Base-by-base conservation (phyloP, 2,113 vertebrate species). In the Mesoclemmys tuberculata region DNA sequence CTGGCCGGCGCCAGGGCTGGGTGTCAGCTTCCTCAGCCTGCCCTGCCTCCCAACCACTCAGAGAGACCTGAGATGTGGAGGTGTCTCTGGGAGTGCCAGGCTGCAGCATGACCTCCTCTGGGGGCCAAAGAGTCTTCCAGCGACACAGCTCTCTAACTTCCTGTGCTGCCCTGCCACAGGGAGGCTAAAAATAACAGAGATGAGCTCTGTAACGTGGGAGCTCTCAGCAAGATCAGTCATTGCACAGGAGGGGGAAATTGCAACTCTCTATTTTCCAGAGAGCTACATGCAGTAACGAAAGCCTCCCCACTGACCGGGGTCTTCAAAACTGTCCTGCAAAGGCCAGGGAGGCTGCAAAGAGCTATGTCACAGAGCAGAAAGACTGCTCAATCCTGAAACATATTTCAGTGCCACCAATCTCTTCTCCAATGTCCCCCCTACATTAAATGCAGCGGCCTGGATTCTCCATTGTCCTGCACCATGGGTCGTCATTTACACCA, bases 271-370 rank as follows among this genome's bases (percentile, higher is more conserved):
- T 49, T 56, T 68, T 56, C 89, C 54, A 88, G 26, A 80, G 35
- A 90, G 22, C 54, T 27, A 31, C 18, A 6, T 22, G 0, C 2
- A 31, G 8, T 55, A 55, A 1, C 26, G 0, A 0, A 27, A 0
- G 11, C 22, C 19, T 44, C 38, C 71, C 9, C 11, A 10, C 12
- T 26, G 74, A 10, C 74, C 74, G 10, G 0, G 71, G 1, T 5
- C 61, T 55, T 48, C 26, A 48, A 24, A 80, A 5, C 0, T 2
- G 49, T 41, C 44, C 24, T 5, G 22, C 51, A 22, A 41, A 41
- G 38, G 7, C 68, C n/a, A 24, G 38, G 22, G 21, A 41, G 38
- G 68, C 38, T 26, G 68, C 38, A 41, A 44, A 75, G 71, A 26
- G 38, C 5, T 13, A 41, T 8, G 26, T 44, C 21, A 75, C 22